phyloP scores from a whole-genome alignment of 2,797 vertebrate species.

The Aselliscus stoliczkanus region DNA sequence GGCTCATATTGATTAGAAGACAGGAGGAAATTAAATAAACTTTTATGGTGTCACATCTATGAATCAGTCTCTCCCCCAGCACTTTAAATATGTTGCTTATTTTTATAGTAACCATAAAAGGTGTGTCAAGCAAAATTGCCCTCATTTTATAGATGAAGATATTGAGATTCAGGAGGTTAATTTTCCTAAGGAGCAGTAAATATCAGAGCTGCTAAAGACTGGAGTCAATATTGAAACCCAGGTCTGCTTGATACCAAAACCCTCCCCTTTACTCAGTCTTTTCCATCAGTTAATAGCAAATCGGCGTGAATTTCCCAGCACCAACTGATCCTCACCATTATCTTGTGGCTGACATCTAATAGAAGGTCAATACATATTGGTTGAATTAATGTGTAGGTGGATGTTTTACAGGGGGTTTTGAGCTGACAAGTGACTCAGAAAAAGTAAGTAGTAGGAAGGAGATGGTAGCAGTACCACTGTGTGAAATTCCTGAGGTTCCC shows the following conservation, averaged over 20 bases:
- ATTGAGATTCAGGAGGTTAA: neutral
- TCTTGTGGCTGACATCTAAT: neutral
- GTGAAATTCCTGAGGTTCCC: neutral
- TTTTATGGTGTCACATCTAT: neutral
- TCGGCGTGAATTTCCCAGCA: neutral
- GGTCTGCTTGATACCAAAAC: neutral
- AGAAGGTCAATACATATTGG: neutral
- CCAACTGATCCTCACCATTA: neutral
- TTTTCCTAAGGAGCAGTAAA: neutral
- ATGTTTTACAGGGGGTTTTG: neutral
- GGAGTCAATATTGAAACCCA: neutral
- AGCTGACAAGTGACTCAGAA: neutral
- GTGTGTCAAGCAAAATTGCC: neutral
- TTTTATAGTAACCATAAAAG: neutral
- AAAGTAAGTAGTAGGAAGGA: neutral
- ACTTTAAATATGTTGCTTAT: neutral
- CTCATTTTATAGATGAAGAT: neutral
- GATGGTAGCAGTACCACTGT: neutral
- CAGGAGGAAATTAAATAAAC: slow-evolving; percentile 1
- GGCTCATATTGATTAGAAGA: neutral
- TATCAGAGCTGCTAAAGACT: neutral
- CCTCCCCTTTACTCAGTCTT: neutral
- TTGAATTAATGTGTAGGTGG: neutral
- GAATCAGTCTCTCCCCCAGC: neutral
- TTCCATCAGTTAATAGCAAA: neutral